phyloP scores from a whole-genome alignment of 2,888 invertebrate genomes.

The Hololepta plana region DNA sequence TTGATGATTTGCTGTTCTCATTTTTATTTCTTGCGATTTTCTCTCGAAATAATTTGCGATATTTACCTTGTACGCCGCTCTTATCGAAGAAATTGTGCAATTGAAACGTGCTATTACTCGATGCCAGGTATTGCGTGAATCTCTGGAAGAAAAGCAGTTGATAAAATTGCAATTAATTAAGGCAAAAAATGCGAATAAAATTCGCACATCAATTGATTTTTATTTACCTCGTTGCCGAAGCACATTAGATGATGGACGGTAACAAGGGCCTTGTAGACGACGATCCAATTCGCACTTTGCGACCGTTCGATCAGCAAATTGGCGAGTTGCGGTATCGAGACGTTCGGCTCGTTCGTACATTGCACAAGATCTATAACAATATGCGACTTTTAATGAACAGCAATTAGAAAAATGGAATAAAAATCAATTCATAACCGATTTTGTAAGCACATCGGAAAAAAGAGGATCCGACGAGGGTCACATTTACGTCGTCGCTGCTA shows the following conservation, averaged over 20 bases:
- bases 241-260: conserved; percentile 98
- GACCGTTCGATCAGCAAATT: conserved; percentile 95
- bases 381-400: too few relatives aligned
- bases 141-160: conserved; percentile 42
- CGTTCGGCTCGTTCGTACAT: conserved; percentile 99
- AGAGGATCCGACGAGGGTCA: too few relatives aligned
- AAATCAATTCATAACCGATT: neutral
- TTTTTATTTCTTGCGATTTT: too few relatives aligned
- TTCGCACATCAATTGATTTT: too few relatives aligned
- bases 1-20: too few relatives aligned
- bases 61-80: conserved; percentile 88
- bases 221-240: conserved; percentile 98
- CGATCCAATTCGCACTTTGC: conserved; percentile 96
- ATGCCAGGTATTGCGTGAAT: conserved; percentile 98
- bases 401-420: conserved; percentile 5
- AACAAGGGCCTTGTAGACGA: conserved; percentile 94
- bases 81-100: conserved; percentile 95
- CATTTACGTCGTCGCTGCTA: too few relatives aligned
- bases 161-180: too few relatives aligned
- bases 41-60: too few relatives aligned
- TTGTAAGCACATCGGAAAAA: neutral
- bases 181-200: too few relatives aligned
- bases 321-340: conserved; percentile 97
- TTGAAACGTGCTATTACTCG: conserved; percentile 98
- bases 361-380: conserved; percentile 88